Evolutionary conservation across 2,797 vertebrate species (phyloP).

Genomic region (Dallia pectoralis): DNA sequence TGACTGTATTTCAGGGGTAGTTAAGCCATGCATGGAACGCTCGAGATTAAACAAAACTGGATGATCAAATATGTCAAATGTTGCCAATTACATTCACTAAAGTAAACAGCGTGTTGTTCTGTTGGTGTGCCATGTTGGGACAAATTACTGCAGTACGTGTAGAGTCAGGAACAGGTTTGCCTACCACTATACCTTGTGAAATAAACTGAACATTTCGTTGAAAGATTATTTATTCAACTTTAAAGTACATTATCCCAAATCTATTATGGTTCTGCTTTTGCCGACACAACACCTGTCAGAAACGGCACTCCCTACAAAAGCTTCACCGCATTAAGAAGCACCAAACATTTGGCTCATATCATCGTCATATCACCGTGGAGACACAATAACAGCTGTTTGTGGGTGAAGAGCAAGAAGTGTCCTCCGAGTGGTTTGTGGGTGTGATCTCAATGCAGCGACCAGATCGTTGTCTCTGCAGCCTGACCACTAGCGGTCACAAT

Average conservation of each 20-base stretch:
- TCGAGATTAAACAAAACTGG: no score
- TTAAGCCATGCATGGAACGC: no score
- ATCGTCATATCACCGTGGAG: neutral
- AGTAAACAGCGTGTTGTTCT: no score
- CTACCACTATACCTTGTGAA: neutral
- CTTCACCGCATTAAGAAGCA: neutral
- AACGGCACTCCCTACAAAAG: neutral
- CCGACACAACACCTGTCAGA: neutral
- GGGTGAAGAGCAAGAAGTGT: constrained; percentile 6
- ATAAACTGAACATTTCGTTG: neutral
- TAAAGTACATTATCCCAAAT: neutral
- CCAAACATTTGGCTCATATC: neutral
- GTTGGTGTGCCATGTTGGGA: no score
- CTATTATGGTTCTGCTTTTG: neutral
- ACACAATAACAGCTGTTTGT: constrained; percentile 5
- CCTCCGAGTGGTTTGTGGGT: neutral
- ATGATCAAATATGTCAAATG: no score
- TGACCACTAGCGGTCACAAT: neutral
- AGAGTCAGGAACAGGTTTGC: no score
- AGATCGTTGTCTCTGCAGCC: constrained; percentile 2
- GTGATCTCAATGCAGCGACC: constrained; percentile 12
- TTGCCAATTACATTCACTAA: no score
- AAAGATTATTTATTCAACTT: neutral
- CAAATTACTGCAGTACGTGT: no score
- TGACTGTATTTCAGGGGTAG: no score